A percentile compares a stretch with the other conserved stretches of the same genome.
Evolutionary conservation across 2,888 invertebrate genomes (phyloP).

Genomic region (Agrilus cyanescens): DNA sequence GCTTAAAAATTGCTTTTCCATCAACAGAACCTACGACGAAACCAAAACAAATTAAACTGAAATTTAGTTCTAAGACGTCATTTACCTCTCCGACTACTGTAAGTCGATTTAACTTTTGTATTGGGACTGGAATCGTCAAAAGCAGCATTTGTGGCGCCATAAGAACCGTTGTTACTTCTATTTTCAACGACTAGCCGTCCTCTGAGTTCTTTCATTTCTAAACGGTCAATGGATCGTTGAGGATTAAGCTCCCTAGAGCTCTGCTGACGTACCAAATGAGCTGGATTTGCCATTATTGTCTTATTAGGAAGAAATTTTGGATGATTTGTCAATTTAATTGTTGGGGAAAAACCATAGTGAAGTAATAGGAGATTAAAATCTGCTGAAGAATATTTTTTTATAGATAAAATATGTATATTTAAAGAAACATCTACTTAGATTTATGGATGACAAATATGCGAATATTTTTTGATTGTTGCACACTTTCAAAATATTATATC

Average conservation of each 20-base stretch:
- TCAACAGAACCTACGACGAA: conserved; percentile 30
- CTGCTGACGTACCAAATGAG: conserved; percentile 77
- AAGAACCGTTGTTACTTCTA: conserved; percentile 49
- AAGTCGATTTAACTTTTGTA: conserved; percentile 33
- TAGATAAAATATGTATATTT: too few species aligned
- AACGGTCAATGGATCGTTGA: conserved; percentile 68
- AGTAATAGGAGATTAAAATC: too few species aligned
- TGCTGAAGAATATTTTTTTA: too few species aligned
- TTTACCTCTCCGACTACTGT: conserved; percentile 46
- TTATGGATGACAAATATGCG: too few species aligned
- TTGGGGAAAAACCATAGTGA: conserved; percentile 6
- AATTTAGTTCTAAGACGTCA: conserved; percentile 24
- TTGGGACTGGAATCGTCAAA: conserved; percentile 55
- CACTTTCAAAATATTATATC: too few species aligned
- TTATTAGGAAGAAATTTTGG: background rate
- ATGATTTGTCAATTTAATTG: conserved; percentile 5
- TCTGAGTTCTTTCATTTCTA: conserved; percentile 77
- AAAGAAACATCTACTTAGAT: too few species aligned
- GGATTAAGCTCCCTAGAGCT: conserved; percentile 73
- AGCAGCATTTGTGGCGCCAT: conserved; percentile 79
- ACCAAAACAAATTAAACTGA: conserved; percentile 8
- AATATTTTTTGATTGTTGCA: too few species aligned
- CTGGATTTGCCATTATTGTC: conserved; percentile 71
- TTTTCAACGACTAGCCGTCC: conserved; percentile 70
- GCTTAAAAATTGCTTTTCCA: conserved; percentile 51